These are phyloP conservation scores for Antedon mediterranea DNA, from an alignment of 53 echinoderm and acorn worm genomes.

Conservation along the genomic window DNA sequence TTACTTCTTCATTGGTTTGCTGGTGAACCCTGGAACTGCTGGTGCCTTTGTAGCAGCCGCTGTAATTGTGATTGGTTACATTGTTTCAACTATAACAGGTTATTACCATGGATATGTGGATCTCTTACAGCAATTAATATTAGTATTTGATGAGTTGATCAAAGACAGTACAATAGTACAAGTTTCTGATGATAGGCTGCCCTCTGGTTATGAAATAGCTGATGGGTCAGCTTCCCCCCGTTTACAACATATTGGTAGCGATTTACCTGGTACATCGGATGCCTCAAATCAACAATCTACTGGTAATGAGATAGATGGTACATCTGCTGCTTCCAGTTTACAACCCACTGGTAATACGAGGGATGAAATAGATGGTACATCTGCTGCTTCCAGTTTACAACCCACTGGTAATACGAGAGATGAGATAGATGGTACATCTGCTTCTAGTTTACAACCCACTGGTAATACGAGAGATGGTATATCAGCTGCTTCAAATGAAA, in stretches of 20 bases:
- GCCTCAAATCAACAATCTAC: too few species aligned
- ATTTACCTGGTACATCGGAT: too few species aligned
- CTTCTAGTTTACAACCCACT: background rate
- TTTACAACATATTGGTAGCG: too few species aligned
- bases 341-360: too few species aligned
- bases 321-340: too few species aligned
- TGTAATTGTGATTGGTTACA: constrained; percentile 37
- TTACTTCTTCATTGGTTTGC: constrained; percentile 81
- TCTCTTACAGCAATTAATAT: constrained; percentile 31
- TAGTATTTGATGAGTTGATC: constrained; percentile 34
- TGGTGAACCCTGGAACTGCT: constrained; percentile 47
- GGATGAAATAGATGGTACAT: too few species aligned
- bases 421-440: too few species aligned
- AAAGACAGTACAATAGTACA: constrained; percentile 1
- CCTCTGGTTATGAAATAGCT: background rate
- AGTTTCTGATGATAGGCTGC: background rate
- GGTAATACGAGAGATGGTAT: background rate
- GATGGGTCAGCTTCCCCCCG: too few species aligned
- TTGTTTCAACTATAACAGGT: constrained; percentile 36
- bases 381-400: too few species aligned
- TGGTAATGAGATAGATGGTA: too few species aligned
- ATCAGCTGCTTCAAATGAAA: background rate
- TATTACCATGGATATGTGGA: constrained; percentile 76
- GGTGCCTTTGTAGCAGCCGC: constrained; percentile 41
- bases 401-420: too few species aligned